A percentile compares a stretch with the other conserved stretches of the same genome.
Conservation (phyloP, 2,888 invertebrate species). For the Eristalinus aeneus region DNA sequence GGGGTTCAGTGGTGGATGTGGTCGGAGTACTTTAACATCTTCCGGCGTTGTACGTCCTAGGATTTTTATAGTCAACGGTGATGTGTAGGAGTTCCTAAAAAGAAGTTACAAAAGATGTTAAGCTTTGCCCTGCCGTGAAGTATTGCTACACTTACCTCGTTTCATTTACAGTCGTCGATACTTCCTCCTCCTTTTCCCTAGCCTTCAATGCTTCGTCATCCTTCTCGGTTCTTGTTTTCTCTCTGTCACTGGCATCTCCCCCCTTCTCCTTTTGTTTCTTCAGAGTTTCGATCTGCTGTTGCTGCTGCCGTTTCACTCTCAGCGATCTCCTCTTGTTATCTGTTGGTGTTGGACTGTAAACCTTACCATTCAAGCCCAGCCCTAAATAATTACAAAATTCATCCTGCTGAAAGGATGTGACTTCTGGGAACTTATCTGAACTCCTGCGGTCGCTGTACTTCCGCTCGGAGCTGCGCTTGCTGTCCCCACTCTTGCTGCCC, state of each 20-base stretch:
- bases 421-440: conserved; percentile 45
- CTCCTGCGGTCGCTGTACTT: conserved; percentile 14
- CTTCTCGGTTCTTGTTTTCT: neutral
- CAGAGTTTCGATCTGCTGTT: conserved; percentile 72
- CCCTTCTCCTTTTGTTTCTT: conserved; percentile 34
- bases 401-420: conserved; percentile 75
- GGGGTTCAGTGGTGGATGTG: neutral
- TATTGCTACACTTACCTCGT: conserved; percentile 33
- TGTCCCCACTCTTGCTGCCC: conserved; percentile 31
- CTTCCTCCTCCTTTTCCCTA: conserved; percentile 15
- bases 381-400: conserved; percentile 80
- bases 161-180: conserved; percentile 49
- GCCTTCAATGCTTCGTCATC: neutral
- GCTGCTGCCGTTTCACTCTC: conserved; percentile 76
- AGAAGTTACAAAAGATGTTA: neutral
- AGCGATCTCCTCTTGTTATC: conserved; percentile 78
- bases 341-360: conserved; percentile 72
- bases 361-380: conserved; percentile 74
- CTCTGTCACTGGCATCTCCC: neutral
- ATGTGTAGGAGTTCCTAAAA: conserved; percentile 27
- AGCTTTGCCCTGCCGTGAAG: neutral
- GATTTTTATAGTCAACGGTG: conserved; percentile 21
- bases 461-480: neutral
- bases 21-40: neutral
- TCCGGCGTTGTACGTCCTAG: conserved; percentile 5